Conservation (phyloP, 2,888 invertebrate species). For the Lepidocyrtoides sp. region DNA sequence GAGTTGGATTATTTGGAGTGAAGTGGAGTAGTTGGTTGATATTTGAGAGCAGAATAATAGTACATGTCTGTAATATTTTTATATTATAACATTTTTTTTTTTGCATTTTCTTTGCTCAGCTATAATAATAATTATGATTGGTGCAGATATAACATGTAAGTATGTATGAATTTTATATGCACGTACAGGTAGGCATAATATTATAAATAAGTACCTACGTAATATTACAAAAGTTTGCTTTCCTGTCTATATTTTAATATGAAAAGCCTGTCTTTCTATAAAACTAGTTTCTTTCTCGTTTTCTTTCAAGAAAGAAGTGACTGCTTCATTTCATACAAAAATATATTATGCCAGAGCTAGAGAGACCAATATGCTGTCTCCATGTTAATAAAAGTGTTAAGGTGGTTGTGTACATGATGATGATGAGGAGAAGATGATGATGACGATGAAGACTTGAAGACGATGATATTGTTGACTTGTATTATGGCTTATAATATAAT, state of each 20-base stretch:
- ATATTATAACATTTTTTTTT: background rate
- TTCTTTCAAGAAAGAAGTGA: slow-evolving; percentile 2
- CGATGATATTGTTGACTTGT: slow-evolving; percentile 35
- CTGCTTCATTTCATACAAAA: too few species aligned
- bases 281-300: slow-evolving; percentile 50
- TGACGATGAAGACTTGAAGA: background rate
- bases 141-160: background rate
- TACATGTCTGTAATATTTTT: background rate
- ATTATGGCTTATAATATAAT: background rate
- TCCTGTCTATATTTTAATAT: background rate
- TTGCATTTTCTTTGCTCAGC: background rate
- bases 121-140: background rate
- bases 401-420: background rate
- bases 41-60: background rate
- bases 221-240: background rate
- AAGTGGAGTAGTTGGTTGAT: too few species aligned
- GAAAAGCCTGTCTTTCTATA: background rate
- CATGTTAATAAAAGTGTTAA: too few species aligned
- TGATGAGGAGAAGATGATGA: background rate
- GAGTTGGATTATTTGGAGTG: too few species aligned
- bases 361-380: too few species aligned
- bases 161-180: background rate
- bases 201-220: too few species aligned
- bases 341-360: too few species aligned
- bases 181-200: background rate